Base-by-base conservation (phyloP, 1,140 invertebrate species). In the Daktulosphaira vitifoliae region DNA sequence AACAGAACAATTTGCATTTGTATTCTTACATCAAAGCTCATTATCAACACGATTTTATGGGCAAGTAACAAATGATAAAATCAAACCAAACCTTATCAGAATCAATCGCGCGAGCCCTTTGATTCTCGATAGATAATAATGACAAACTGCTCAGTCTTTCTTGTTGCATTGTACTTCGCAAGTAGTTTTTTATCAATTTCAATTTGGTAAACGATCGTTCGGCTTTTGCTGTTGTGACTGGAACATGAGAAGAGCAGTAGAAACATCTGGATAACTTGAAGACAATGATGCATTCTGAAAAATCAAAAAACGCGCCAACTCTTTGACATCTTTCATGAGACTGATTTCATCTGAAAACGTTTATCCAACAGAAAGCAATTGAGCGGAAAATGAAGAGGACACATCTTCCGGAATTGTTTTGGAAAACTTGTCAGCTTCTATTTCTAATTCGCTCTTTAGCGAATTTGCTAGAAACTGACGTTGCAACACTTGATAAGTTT, bases 301-400 rank as follows among this genome's bases (percentile, higher is more conserved):
- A 7, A 48, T 20, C 13, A 65, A n/a, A 16, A 65, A 25, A 26
- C 20, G 16, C 5, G 16, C 39, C 3, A 18, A 44, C 22, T 49
- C 59, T 29, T 46, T 65, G 15, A 46, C 23, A 23, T 38, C 20
- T 49, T 26, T 65, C 37, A 59, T 59, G 5, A 13, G 13, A 37
- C 13, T 37, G 33, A 37, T 37, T n/a, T 48, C 46, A n/a, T 8
- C n/a, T 16, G n/a, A 16, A 16, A 48, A 48, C n/a, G 46, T 22
- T 16, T 5, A 16, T n/a, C 46, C 5, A 6, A 48, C n/a, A 8
- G n/a, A 16, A 16, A 7, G 46, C 6, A 48, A 22, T n/a, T 48
- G n/a, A 48, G 46, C 5, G n/a, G 46, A 22, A 22, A 48, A 48
- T 5, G 46, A 16, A 16, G 20, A n/a, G 5, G n/a, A n/a, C n/a